Evolutionary conservation across 2,888 invertebrate species (phyloP).

Genomic region (Pandemis cinnamomeana): DNA sequence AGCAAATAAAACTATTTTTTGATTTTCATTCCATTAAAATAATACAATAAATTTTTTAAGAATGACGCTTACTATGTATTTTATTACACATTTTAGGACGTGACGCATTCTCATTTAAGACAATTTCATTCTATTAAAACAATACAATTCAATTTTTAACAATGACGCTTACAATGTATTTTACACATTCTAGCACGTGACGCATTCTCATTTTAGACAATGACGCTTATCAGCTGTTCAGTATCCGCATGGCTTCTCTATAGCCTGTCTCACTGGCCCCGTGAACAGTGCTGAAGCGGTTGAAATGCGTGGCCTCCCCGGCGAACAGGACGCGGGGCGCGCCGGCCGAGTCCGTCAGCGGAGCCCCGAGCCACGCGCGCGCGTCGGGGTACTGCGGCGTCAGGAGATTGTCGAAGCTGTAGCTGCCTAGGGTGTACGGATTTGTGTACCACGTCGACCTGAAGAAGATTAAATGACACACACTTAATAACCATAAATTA

Average conservation of each 20-base stretch:
- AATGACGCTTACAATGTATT: too few relatives aligned
- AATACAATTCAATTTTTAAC: too few relatives aligned
- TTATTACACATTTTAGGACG: too few relatives aligned
- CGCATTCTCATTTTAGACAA: too few relatives aligned
- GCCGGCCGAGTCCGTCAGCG: constrained; percentile 76
- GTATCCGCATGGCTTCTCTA: constrained; percentile 83
- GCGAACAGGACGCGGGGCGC: constrained; percentile 84
- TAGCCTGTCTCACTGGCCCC: constrained; percentile 88
- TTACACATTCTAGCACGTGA: too few relatives aligned
- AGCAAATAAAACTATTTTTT: too few relatives aligned
- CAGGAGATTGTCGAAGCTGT: constrained; percentile 85
- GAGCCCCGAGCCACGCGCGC: constrained; percentile 82
- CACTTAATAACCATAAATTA: too few relatives aligned
- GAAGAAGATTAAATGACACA: constrained; percentile 5
- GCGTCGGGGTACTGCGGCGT: constrained; percentile 79
- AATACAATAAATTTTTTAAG: too few relatives aligned
- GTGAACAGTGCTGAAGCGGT: constrained; percentile 89
- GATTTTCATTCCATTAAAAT: too few relatives aligned
- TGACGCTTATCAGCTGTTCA: constrained; percentile 37
- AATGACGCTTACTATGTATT: too few relatives aligned
- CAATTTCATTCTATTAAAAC: too few relatives aligned
- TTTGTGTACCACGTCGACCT: constrained; percentile 88
- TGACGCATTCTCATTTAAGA: too few relatives aligned
- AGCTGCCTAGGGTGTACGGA: constrained; percentile 89
- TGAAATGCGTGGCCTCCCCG: constrained; percentile 83